Evolutionary conservation across 2,888 invertebrate species (phyloP), one percentile per base, ranked within the genome.

Genomic region (Eurytoma adleriae): DNA sequence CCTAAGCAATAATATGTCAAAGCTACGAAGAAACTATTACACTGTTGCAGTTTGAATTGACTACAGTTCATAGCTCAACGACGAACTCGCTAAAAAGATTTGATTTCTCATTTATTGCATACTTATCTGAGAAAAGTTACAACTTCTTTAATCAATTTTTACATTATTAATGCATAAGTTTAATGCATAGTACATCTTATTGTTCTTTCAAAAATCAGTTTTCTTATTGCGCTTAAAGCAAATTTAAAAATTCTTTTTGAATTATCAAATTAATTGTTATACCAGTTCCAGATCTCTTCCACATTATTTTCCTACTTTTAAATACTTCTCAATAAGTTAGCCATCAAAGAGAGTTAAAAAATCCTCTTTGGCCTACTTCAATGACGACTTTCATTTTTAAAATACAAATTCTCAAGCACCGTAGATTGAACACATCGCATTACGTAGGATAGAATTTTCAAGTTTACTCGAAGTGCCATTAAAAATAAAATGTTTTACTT

Each of bases 341-440:
- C 48, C 16, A 5, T 76, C 18, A 16, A 69, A 56, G 50, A 62
- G 20, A 79, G 56, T 74, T 54, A 54, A 64, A 52, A 78, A 64
- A 78, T 2, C n/a, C 16, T 57, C 30, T 27, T 24, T 5, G 30
- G 66, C 61, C 18, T 16, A 59, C 48, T 73, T 62, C 13, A 48
- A 62, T 50, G 27, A 57, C 40, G 30, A 74, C 48, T 73, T 73
- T 75, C 57, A 67, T 78, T 56, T 72, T 72, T 71, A 62, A 76
- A 75, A 62, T 76, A 80, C 62, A 70, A 76, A 68, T 68, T 76
- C 61, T 62, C 56, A 80, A 76, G 80, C 80, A 80, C 76, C 80
- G 52, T 76, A 12, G 18, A 71, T 61, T 80, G 76, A 80, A 80
- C 72, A 76, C 76, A 80, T 80, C 61, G 54, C 71, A 72, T 80